Percentiles rank a stretch among this genome's conserved stretches.
phyloP scores from a whole-genome alignment of 1,140 invertebrate genomes.

The Glossosoma conforme region DNA sequence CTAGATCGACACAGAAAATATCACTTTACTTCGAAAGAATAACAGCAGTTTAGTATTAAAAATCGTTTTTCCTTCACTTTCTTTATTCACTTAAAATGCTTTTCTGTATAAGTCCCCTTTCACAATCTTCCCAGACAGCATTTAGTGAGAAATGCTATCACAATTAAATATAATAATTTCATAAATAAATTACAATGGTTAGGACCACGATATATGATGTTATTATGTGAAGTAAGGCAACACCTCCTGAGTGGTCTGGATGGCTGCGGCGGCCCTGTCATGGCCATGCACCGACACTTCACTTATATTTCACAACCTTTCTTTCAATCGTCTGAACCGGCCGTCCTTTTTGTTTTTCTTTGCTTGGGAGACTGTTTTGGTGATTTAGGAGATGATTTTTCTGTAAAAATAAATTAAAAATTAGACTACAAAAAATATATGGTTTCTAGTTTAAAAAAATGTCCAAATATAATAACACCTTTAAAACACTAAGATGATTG shows the following conservation, averaged over 20 bases:
- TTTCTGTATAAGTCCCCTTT: background rate
- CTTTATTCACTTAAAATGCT: background rate
- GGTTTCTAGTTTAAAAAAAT: background rate
- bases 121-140: background rate
- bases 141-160: background rate
- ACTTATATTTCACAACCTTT: background rate
- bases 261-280: background rate
- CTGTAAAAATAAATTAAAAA: constrained; percentile 1
- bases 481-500: background rate
- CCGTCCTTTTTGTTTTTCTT: constrained; percentile 51
- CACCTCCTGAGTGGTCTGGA: background rate
- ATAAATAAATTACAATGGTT: constrained; percentile 4
- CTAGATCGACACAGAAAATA: constrained; percentile 2
- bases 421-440: constrained; percentile 5
- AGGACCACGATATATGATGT: too few relatives aligned
- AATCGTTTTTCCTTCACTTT: background rate
- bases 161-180: constrained; percentile 8
- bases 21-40: constrained; percentile 6
- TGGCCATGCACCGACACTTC: background rate
- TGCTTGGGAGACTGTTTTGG: constrained; percentile 55
- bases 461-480: background rate
- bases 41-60: background rate
- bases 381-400: constrained; percentile 40
- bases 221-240: constrained; percentile 9
- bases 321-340: constrained; percentile 45